Base-by-base conservation (phyloP, 2,888 invertebrate species). In the Carterocephalus palaemon region DNA sequence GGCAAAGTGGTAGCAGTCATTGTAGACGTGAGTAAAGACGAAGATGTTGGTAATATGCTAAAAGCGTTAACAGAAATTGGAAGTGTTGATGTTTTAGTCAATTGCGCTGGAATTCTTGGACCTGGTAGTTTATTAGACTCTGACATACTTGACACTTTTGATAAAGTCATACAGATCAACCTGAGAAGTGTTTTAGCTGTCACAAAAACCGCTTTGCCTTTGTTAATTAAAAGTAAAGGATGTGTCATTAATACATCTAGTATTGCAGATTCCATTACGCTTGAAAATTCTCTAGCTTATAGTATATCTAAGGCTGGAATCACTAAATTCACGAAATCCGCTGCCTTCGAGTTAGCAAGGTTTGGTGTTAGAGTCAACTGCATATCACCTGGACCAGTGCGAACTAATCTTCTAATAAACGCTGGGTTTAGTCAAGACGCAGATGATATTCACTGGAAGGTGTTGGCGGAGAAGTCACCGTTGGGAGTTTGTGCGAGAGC, bases 311-410 rank as follows among this genome's bases (percentile, higher is more conserved):
- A 55, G 34, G 55, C 55, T 7, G 53, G 33, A 4, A 9, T 55
- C 9, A 49, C 51, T 4, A 48, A 47, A 15, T 53, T 53, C 24
- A 49, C 53, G 3, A 43, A 49, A 33, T 22, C 33, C 20, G 26
- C 47, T n/a, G 54, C 54, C 2, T n/a, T 53, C 2, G 53, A 55
- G 9, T 19, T 55, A 7, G 48, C 47, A 4, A 15, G 13, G 4
- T 24, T 29, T 9, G 55, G 53, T 4, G 49, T 55, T 0, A 24
- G 55, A 12, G 53, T 53, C 1, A 55, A 55, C 28, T 17, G 29
- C 4, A 94, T 95, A 0, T 94, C 94, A 75, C 96, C 96, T 7
- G 57, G 57, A 3, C 51, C 51, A 1, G 51, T 52, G 8, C 52
- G 29, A 16, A 53, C 54, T 4, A 46, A 53, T 28, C 40, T 57